Evolutionary conservation across 2,888 invertebrate species (phyloP), one percentile per base, ranked within the genome.

Genomic region (Drosophila stalkeri): DNA sequence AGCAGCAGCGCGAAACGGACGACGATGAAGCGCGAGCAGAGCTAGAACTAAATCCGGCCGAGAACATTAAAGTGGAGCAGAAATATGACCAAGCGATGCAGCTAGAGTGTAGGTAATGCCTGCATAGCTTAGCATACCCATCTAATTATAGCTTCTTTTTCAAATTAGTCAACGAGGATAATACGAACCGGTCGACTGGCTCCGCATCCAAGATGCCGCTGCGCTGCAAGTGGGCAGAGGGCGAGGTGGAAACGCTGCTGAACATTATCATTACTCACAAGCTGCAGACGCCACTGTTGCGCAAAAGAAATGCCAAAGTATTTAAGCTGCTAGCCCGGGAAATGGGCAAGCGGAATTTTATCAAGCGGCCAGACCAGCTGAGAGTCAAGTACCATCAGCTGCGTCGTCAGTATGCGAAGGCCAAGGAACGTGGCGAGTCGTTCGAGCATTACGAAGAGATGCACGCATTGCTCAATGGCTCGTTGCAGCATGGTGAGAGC

Each of bases 311-410:
- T 56, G 76, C 68, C 12, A 89, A 81, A 31, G 86, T 79, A 6
- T 89, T 86, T 12, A 78, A 67, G 46, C 35, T 81, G 1, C 47
- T 84, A 7, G 47, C 84, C 18, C 49, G 64, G 18, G 86, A 83
- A 52, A 83, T 84, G 84, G 46, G 46, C 27, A 81, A 71, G 5
- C 63, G 55, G 0, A 31, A 46, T 18, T 73, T 47, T 8, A 6
- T 8, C 16, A 88, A 88, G 57, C 61, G 59, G 3, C 71, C 89
- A 1, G 77, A 84, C 20, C 81, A 88, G 52, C 44, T 84, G 37
- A 67, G 75, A 3, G 16, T 72, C 3, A 84, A 88, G 35, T 88
- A 70, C 39, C 67, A 80, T 12, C 83, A 78, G 55, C 41, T 84
- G 54, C 62, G 68, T 6, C 54, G 70, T 0, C 83, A 82, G 18